A percentile compares a stretch with the other conserved stretches of the same genome.
These are phyloP conservation scores for Drosophila setosimentum DNA, from an alignment of 2,888 invertebrate genomes.

Conservation along the genomic window DNA sequence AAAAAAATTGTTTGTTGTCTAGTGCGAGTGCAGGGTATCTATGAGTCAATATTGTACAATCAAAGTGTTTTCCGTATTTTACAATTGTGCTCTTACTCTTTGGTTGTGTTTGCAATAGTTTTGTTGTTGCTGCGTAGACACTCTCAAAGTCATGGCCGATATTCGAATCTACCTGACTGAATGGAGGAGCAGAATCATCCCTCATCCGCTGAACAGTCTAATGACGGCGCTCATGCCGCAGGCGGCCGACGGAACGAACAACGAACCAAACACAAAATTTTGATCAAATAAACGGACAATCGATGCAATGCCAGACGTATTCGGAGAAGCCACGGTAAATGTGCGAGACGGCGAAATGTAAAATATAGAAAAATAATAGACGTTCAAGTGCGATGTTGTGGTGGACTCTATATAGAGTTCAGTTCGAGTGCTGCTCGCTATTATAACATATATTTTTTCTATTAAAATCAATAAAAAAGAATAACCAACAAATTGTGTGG, in stretches of 20 bases:
- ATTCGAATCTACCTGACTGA: constrained; percentile 67
- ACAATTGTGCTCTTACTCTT: constrained; percentile 29
- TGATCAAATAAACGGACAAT: constrained; percentile 17
- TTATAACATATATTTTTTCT: constrained; percentile 45
- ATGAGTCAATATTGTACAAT: constrained; percentile 5
- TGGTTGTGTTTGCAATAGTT: constrained; percentile 31
- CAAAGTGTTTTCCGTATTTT: constrained; percentile 5
- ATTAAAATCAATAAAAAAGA: constrained; percentile 49
- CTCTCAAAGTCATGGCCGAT: constrained; percentile 75
- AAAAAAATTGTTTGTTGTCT: neutral
- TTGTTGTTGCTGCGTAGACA: constrained; percentile 11
- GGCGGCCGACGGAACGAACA: constrained; percentile 26
- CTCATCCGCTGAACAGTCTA: constrained; percentile 48
- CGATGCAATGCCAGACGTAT: constrained; percentile 20
- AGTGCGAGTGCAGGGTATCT: constrained; percentile 23
- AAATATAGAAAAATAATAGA: constrained; percentile 13
- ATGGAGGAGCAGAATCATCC: constrained; percentile 49
- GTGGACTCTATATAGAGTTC: neutral
- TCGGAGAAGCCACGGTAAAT: constrained; percentile 47
- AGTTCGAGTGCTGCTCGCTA: constrained; percentile 33
- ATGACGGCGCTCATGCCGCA: constrained; percentile 61
- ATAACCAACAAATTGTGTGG: constrained; percentile 40
- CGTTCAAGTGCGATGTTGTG: constrained; percentile 12
- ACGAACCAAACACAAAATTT: constrained; percentile 2
- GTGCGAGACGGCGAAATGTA: constrained; percentile 18